Conservation (phyloP, 2,113 vertebrate species). For the Planiliza haematocheilus region DNA sequence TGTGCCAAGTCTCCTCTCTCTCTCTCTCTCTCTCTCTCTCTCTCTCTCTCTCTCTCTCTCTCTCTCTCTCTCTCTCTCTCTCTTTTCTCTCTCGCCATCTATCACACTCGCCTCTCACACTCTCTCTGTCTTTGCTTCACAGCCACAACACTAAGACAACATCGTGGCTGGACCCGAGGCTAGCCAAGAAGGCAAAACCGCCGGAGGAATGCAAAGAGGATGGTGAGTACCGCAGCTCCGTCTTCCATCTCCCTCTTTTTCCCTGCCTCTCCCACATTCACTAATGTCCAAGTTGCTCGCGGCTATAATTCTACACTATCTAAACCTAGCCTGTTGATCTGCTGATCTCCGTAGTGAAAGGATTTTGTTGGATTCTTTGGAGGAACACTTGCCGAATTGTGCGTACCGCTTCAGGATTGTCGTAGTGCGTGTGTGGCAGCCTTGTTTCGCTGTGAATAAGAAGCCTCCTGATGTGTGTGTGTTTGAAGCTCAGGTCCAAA, state of each 20-base stretch:
- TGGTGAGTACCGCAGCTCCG: constrained; percentile 88
- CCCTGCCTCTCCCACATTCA: neutral
- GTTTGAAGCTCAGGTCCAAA: constrained; percentile 51
- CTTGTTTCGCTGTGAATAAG: constrained; percentile 10
- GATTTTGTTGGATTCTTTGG: neutral
- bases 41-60: no score
- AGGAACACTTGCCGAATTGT: constrained; percentile 2
- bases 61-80: no score
- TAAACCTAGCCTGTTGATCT: constrained; percentile 30
- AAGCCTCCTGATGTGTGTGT: constrained; percentile 48
- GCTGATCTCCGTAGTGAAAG: neutral
- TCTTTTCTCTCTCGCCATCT: constrained; percentile 61
- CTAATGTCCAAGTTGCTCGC: constrained; percentile 9
- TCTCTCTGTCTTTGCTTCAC: constrained; percentile 81
- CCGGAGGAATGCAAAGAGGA: constrained; percentile 99
- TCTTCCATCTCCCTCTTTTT: constrained; percentile 17
- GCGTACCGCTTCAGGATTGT: neutral
- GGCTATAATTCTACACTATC: constrained; percentile 24
- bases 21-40: no score
- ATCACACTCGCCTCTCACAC: constrained; percentile 70
- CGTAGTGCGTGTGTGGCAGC: constrained; percentile 18
- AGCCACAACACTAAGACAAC: constrained; percentile 99
- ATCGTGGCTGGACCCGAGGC: constrained; percentile 99
- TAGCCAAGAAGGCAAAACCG: constrained; percentile 99
- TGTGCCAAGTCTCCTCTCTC: constrained; percentile 65